Base-by-base conservation (phyloP, 2,113 vertebrate genomes). In the Balaeniceps rex region DNA sequence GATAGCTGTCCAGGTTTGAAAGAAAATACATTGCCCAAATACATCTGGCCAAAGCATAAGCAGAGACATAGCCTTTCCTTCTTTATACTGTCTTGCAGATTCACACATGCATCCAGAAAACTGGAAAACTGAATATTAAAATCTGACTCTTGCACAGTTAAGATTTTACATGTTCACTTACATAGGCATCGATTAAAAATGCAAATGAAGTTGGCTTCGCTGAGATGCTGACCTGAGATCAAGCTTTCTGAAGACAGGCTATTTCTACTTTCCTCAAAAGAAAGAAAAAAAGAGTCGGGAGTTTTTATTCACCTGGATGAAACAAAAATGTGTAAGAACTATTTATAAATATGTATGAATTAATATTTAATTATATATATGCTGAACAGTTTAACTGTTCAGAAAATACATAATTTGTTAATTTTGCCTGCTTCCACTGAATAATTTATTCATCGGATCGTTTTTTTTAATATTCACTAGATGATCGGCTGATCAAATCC, bases 391-490 rank as follows among this genome's bases (percentile, higher is more conserved):
- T 94, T 93, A 96, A 87, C 93, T 88, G 94, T 95, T 97, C 95
- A 87, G 93, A 88, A 97, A 94, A 97, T 89, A 94, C 69, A 72
- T 89, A 80, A 95, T 97, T 96, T 84, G 92, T 94, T 97, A 97
- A 95, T 97, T 96, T 94, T 96, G n/a, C 61, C 69, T 82, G 49
- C 94, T 96, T 91, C 74, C 61, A 69, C 70, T 94, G 94, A 94
- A 94, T 97, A 95, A 96, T 94, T 96, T 95, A 96, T 97, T 94
- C 57, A 94, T 91, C 87, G 78, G 74, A 95, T 94, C 91, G 79
- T 81, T 72, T 94, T 58, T 94, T 95, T 91, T 77, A 97, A 92
- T 97, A 95, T 95, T 94, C 94, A 89, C 87, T 93, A 91, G 91
- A 94, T 88, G 96, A 96, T 97, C 70, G 23, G 87, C 94, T 94